These are phyloP conservation scores for Latrodectus geometricus DNA, from an alignment of 1,140 invertebrate genomes.

Conservation along the genomic window DNA sequence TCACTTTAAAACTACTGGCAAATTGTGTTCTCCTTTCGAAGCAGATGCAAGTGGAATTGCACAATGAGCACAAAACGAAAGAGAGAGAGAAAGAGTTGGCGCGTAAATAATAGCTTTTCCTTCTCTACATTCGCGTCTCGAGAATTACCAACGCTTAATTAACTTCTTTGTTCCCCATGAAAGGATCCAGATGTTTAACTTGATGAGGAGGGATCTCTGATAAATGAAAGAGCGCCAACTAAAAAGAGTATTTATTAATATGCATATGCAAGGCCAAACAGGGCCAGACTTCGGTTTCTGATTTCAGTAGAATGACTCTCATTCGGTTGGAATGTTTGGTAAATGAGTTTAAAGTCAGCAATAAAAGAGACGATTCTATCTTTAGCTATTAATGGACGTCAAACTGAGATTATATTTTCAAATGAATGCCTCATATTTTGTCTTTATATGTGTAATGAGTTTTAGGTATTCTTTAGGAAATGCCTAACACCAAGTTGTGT, in stretches of 20 bases:
- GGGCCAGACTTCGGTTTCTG: too few species aligned
- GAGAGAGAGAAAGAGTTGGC: slow-evolving; percentile 23
- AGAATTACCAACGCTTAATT: slow-evolving; percentile 49
- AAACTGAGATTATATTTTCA: too few species aligned
- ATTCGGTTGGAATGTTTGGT: too few species aligned
- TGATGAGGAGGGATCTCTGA: slow-evolving; percentile 34
- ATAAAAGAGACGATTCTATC: too few species aligned
- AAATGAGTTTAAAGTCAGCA: too few species aligned
- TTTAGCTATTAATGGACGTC: too few species aligned
- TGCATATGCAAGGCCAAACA: slow-evolving; percentile 13
- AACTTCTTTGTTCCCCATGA: slow-evolving; percentile 48
- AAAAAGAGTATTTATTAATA: slow-evolving; percentile 50
- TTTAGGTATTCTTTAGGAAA: too few species aligned
- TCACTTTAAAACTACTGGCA: slow-evolving; percentile 8
- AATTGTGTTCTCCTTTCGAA: slow-evolving; percentile 12
- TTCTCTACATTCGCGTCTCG: slow-evolving; percentile 33
- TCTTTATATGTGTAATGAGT: too few species aligned
- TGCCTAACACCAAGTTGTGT: too few species aligned
- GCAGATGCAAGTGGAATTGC: slow-evolving; percentile 11
- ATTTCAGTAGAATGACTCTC: too few species aligned
- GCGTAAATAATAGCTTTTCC: slow-evolving; percentile 29
- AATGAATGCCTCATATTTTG: too few species aligned
- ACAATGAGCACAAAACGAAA: slow-evolving; percentile 9
- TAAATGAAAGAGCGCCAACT: slow-evolving; percentile 36
- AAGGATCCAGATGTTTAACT: slow-evolving; percentile 48